Percentiles rank a stretch among this genome's conserved stretches.
Evolutionary conservation across 2,888 invertebrate genomes (phyloP).

Genomic region (Bugula neritina): DNA sequence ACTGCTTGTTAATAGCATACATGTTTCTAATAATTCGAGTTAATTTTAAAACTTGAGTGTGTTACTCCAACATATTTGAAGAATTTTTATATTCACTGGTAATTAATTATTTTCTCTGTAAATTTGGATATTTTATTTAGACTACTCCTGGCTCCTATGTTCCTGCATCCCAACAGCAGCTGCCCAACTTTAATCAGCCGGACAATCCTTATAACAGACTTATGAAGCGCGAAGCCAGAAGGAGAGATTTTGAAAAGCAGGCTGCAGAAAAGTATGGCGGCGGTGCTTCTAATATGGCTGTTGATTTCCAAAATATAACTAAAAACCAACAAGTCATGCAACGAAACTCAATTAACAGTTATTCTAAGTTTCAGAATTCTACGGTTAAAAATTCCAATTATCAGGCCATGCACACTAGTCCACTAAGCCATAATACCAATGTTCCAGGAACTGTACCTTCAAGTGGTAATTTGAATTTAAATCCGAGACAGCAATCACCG

Average conservation of each 20-base stretch:
- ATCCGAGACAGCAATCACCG: neutral
- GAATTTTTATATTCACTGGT: too few species aligned
- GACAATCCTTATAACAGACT: constrained; percentile 13
- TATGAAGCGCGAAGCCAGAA: neutral
- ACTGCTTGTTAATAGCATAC: too few species aligned
- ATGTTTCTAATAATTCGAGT: too few species aligned
- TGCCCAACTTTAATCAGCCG: neutral
- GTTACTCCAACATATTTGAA: too few species aligned
- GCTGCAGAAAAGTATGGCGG: constrained; percentile 8
- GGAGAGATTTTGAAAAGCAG: constrained; percentile 18
- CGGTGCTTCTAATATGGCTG: neutral
- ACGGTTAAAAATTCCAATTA: neutral
- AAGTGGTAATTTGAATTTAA: neutral
- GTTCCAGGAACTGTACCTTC: neutral
- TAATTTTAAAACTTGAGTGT: too few species aligned
- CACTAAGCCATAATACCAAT: neutral
- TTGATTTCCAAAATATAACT: neutral
- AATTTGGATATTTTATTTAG: neutral
- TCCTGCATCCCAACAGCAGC: neutral
- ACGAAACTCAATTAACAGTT: neutral
- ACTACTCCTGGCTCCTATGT: neutral
- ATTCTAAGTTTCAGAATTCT: neutral
- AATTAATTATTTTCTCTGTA: neutral
- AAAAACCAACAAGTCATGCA: neutral
- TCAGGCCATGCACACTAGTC: neutral